A percentile compares a stretch with the other conserved stretches of the same genome.
Conservation (phyloP, 2,888 invertebrate genomes). For the Cheilosia grossa region DNA sequence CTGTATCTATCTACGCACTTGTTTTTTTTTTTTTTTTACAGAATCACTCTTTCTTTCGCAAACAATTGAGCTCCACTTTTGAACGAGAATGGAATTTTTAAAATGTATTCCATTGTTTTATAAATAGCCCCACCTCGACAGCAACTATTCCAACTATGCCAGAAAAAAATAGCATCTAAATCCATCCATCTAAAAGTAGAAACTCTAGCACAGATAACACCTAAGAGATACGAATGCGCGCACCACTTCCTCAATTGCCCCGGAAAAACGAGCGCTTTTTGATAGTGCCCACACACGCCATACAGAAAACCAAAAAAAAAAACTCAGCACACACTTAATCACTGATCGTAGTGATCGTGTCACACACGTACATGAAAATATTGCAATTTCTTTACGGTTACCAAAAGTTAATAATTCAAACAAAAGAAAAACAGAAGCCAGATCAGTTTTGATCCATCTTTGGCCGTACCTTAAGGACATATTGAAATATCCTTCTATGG, state of each 20-base stretch:
- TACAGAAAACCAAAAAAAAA: not conserved
- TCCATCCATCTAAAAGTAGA: conserved; percentile 14
- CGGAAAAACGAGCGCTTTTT: not conserved
- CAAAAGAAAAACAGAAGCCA: conserved; percentile 3
- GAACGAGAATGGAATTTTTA: conserved; percentile 41
- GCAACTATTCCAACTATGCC: conserved; percentile 12
- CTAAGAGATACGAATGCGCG: conserved; percentile 5
- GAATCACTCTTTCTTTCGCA: not conserved
- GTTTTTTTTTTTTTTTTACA: not conserved
- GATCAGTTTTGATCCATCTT: conserved; percentile 7
- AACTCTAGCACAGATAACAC: conserved; percentile 19
- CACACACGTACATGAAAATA: not conserved
- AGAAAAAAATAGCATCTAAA: conserved; percentile 36
- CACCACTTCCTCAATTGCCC: conserved; percentile 13
- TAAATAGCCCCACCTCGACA: conserved; percentile 38
- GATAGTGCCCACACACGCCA: conserved; percentile 2
- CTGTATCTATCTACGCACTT: not conserved
- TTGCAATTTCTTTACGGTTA: not conserved
- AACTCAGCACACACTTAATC: not conserved
- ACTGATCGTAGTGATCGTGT: conserved; percentile 26
- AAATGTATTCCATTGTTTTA: conserved; percentile 34
- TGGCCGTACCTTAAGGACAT: conserved; percentile 60
- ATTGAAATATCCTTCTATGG: conserved; percentile 69
- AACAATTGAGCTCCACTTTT: conserved; percentile 21
- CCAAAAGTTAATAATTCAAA: not conserved